Evolutionary conservation across 1,140 invertebrate genomes (phyloP).

Genomic region (Rhagoletis pomonella): DNA sequence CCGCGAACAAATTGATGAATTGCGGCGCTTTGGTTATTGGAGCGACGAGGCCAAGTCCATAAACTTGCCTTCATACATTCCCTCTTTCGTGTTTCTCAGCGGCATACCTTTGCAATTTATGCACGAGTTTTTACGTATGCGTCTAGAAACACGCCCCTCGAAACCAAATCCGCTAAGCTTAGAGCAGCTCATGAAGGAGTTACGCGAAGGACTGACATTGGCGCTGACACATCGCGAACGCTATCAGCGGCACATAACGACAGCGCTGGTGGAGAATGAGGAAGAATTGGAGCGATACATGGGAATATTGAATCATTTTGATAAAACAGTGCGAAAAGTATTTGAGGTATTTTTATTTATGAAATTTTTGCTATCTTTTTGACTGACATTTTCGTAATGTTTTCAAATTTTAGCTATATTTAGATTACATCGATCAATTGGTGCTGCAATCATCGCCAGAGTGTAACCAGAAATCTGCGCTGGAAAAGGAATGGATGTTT

Average conservation of each 20-base stretch:
- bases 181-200: slow-evolving; percentile 88
- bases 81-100: slow-evolving; percentile 89
- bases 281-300: slow-evolving; percentile 75
- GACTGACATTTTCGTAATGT: not conserved
- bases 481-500: slow-evolving; percentile 89
- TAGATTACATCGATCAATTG: slow-evolving; percentile 85
- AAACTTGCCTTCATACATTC: slow-evolving; percentile 87
- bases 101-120: slow-evolving; percentile 89
- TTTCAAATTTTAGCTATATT: slow-evolving; percentile 77
- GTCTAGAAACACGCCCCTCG: slow-evolving; percentile 87
- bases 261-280: slow-evolving; percentile 79
- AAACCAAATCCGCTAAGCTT: slow-evolving; percentile 90
- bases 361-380: not conserved
- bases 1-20: slow-evolving; percentile 69
- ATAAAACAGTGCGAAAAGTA: slow-evolving; percentile 84
- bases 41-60: slow-evolving; percentile 84
- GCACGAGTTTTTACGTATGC: slow-evolving; percentile 89
- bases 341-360: slow-evolving; percentile 76
- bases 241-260: slow-evolving; percentile 82
- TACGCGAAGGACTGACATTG: slow-evolving; percentile 88
- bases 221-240: slow-evolving; percentile 85
- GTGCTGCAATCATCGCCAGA: slow-evolving; percentile 81
- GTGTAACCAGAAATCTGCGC: slow-evolving; percentile 82
- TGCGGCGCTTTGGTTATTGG: slow-evolving; percentile 82
- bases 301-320: slow-evolving; percentile 83